Conservation (phyloP, 1,140 invertebrate species). For the Drosophila parvula region DNA sequence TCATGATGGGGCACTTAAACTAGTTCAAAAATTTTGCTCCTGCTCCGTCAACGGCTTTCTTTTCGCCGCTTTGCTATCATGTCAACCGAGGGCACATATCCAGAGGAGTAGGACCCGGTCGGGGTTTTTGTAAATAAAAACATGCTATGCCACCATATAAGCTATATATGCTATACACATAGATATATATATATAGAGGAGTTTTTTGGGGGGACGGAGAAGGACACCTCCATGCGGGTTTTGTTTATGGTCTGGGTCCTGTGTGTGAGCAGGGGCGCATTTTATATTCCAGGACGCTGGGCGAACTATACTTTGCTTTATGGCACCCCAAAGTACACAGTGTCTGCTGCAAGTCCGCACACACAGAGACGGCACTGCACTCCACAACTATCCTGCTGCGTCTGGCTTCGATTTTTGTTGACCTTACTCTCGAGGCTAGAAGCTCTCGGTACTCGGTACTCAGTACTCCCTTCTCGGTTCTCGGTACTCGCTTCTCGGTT, state of each 20-base stretch:
- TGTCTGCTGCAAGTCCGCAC: slow-evolving; percentile 55
- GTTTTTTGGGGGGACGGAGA: not conserved
- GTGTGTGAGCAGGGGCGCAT: slow-evolving; percentile 58
- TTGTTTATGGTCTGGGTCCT: slow-evolving; percentile 72
- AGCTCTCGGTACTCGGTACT: not conserved
- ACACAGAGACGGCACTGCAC: slow-evolving; percentile 23
- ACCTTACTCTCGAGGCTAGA: slow-evolving; percentile 55
- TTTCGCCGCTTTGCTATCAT: slow-evolving; percentile 57
- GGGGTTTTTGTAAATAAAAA: slow-evolving; percentile 76
- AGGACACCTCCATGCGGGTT: slow-evolving; percentile 43
- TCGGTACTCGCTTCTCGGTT: not conserved
- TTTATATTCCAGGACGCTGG: slow-evolving; percentile 65
- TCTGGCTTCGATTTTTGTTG: slow-evolving; percentile 62
- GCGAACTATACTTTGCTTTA: slow-evolving; percentile 77
- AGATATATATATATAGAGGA: slow-evolving; percentile 4
- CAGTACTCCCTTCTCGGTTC: too few species aligned
- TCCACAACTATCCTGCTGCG: slow-evolving; percentile 45
- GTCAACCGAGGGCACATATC: slow-evolving; percentile 65
- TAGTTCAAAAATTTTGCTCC: slow-evolving; percentile 78
- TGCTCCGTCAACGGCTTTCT: slow-evolving; percentile 50
- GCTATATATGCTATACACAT: not conserved
- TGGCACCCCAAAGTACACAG: slow-evolving; percentile 74
- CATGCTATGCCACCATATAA: slow-evolving; percentile 42
- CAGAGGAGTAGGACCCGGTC: not conserved
- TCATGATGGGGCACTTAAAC: slow-evolving; percentile 83